Evolutionary conservation across 2,888 invertebrate species (phyloP).

Genomic region (Eueremaeus valkanovi): DNA sequence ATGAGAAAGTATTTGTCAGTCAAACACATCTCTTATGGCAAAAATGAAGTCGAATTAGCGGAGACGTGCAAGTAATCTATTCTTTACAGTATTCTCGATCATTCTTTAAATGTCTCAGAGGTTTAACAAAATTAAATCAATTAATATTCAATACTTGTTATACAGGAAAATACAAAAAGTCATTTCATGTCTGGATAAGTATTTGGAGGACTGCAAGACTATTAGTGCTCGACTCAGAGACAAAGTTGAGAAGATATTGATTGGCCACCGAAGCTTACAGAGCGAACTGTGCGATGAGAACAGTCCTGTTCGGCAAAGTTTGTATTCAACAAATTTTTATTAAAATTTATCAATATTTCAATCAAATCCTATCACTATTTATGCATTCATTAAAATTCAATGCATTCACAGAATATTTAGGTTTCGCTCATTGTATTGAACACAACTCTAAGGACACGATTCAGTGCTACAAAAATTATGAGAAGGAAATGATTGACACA

Average conservation of each 20-base stretch:
- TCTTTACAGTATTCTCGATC: background rate
- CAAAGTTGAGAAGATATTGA: background rate
- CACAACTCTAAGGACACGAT: background rate
- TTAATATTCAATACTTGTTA: background rate
- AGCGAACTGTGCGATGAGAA: background rate
- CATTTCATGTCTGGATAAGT: background rate
- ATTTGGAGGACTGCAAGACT: background rate
- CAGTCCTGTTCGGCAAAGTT: conserved; percentile 8
- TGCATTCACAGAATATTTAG: background rate
- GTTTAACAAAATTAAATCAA: too few relatives aligned
- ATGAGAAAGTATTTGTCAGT: background rate
- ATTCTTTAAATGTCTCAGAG: background rate
- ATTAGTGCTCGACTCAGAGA: background rate
- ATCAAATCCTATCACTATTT: too few relatives aligned
- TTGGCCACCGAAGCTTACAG: background rate
- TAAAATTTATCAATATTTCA: too few relatives aligned
- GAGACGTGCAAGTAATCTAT: conserved; percentile 12
- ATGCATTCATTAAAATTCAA: background rate
- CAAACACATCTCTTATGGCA: background rate
- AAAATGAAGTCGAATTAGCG: background rate
- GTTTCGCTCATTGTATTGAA: conserved; percentile 25
- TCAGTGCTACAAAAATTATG: background rate
- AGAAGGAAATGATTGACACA: conserved; percentile 1
- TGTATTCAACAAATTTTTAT: too few relatives aligned
- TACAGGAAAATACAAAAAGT: conserved; percentile 15